Percentiles rank a stretch among this genome's conserved stretches.
phyloP scores from a whole-genome alignment of 2,113 vertebrate genomes.

The Cyrtonyx montezumae region DNA sequence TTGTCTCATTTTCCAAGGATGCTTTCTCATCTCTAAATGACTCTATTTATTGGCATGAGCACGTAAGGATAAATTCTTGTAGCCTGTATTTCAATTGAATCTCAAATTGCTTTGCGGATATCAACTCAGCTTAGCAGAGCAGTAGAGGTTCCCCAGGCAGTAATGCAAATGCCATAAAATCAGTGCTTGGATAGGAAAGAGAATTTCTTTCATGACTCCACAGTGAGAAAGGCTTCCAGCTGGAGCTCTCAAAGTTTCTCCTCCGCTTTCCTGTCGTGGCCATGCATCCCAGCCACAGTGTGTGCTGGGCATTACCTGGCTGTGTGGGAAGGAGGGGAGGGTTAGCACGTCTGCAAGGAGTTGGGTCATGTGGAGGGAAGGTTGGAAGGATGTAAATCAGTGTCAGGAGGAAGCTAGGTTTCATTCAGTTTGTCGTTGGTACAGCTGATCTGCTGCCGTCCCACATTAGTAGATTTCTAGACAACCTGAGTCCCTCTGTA shows the following conservation, averaged over 20 bases:
- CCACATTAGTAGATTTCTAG: not conserved
- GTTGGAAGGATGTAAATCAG: not conserved
- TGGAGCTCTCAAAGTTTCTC: not conserved
- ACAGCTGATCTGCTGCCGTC: not conserved
- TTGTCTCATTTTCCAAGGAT: not conserved
- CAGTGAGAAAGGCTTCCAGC: not conserved
- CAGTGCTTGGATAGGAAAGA: not conserved
- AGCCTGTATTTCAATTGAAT: not conserved
- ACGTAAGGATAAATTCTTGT: not conserved
- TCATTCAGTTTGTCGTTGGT: not conserved
- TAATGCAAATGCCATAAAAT: not conserved
- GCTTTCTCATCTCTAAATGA: not conserved
- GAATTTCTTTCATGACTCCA: not conserved
- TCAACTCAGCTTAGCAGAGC: not conserved
- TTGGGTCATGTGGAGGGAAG: not conserved
- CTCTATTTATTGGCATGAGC: not conserved
- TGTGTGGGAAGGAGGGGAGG: not conserved
- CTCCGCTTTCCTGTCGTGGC: accelerated
- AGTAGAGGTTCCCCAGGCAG: not conserved
- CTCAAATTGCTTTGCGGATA: not conserved
- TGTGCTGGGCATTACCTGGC: not conserved
- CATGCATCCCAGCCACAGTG: too few relatives aligned
- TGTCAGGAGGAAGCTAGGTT: not conserved
- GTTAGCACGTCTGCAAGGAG: not conserved
- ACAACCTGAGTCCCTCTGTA: not conserved